Evolutionary conservation across 2,797 vertebrate species (phyloP).

Genomic region (Orestias chungarensis): DNA sequence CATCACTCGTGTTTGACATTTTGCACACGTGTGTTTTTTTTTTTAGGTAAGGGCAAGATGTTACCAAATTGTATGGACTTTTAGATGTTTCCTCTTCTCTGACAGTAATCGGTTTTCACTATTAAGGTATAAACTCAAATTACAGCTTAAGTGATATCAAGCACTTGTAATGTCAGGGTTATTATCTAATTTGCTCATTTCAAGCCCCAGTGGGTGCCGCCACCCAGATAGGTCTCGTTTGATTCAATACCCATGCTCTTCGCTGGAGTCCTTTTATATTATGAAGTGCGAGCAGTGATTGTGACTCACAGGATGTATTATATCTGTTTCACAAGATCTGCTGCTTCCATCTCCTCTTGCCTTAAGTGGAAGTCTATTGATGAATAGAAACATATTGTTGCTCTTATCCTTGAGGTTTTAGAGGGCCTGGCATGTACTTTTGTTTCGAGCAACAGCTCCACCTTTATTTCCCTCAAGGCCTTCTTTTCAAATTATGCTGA

Average conservation of each 20-base stretch:
- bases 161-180: not conserved
- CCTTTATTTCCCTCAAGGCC: not conserved
- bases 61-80: constrained; percentile 1
- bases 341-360: constrained; percentile 13
- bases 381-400: constrained; percentile 8
- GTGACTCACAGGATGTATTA: constrained; percentile 3
- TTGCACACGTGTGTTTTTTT: not conserved
- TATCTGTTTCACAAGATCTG: constrained; percentile 6
- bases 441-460: not conserved
- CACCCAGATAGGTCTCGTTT: not conserved
- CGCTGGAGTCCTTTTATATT: constrained; percentile 21
- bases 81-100: no score
- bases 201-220: not conserved
- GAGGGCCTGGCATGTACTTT: not conserved
- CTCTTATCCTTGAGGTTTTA: constrained; percentile 16
- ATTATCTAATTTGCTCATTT: constrained; percentile 8
- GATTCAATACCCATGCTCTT: constrained; percentile 6
- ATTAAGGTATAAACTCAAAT: not conserved
- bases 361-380: constrained; percentile 10
- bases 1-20: not conserved
- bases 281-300: constrained; percentile 10
- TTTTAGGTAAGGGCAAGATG: not conserved
- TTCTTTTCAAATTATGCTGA: not conserved
- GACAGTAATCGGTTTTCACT: not conserved
- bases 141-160: not conserved